Percentiles rank a stretch among this genome's conserved stretches.
phyloP scores from a whole-genome alignment of 2,797 vertebrate genomes.

The Esox lucius region DNA sequence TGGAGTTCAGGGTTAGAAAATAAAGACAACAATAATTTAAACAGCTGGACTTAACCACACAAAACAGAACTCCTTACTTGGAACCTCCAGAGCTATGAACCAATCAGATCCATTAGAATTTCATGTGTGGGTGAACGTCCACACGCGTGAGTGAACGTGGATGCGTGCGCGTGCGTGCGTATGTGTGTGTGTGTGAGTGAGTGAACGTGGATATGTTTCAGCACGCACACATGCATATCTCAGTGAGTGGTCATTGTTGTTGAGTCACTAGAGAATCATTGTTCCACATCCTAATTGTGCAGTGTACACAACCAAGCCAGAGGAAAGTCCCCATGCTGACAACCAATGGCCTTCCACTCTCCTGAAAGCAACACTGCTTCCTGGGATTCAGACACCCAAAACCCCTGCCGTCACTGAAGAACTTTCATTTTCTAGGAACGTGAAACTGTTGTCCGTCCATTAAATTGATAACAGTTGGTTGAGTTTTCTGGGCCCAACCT shows the following conservation, averaged over 20 bases:
- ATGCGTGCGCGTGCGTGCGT: background rate
- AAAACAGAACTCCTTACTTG: too few relatives aligned
- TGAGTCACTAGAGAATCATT: conserved; percentile 59
- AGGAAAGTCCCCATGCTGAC: conserved; percentile 74
- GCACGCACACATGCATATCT: conserved; percentile 4
- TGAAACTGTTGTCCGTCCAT: conserved; percentile 12
- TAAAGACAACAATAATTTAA: background rate
- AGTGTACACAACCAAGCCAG: conserved; percentile 37
- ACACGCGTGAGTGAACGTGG: conserved; percentile 25
- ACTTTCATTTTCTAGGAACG: conserved; percentile 52
- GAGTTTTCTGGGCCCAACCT: conserved; percentile 11
- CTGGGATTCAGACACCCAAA: conserved; percentile 64
- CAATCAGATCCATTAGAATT: background rate
- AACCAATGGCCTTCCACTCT: conserved; percentile 68
- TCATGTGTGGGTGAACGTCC: background rate
- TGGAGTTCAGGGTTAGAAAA: background rate
- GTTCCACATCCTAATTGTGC: conserved; percentile 63
- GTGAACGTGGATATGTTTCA: too few relatives aligned
- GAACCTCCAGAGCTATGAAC: background rate
- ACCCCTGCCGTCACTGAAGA: conserved; percentile 44
- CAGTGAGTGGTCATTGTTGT: conserved; percentile 2
- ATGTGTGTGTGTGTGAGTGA: background rate
- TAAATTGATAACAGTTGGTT: conserved; percentile 4
- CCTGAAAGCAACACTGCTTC: conserved; percentile 59
- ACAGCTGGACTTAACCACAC: too few relatives aligned